These are phyloP conservation scores for Drosophila parabipectinata DNA, from an alignment of 1,140 invertebrate genomes.

Conservation along the genomic window DNA sequence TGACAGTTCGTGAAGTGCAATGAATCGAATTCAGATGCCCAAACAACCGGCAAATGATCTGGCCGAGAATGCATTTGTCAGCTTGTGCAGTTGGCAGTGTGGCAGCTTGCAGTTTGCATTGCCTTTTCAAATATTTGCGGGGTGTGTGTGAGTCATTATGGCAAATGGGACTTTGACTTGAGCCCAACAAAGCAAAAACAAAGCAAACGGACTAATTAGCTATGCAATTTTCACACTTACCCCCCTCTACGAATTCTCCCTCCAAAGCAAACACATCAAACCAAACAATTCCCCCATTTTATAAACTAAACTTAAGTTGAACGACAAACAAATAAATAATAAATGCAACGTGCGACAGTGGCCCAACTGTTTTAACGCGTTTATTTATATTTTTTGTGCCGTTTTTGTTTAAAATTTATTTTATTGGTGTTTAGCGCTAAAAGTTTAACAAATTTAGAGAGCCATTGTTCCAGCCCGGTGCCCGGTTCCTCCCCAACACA, in stretches of 20 bases:
- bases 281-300: conserved; percentile 14
- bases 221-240: conserved; percentile 41
- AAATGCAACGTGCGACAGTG: conserved; percentile 30
- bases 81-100: not conserved
- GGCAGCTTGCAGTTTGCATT: conserved; percentile 1
- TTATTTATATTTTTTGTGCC: not conserved
- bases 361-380: conserved; percentile 27
- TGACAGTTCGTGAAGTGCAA: conserved; percentile 42
- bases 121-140: conserved; percentile 32
- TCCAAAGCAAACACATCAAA: conserved; percentile 5
- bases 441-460: conserved; percentile 31
- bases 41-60: conserved; percentile 7
- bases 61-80: conserved; percentile 23
- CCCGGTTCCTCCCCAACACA: conserved; percentile 17
- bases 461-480: conserved; percentile 25
- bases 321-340: conserved; percentile 36
- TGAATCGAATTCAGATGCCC: conserved; percentile 8
- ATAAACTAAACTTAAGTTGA: conserved; percentile 21
- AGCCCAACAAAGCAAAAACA: not conserved
- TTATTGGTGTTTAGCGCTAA: conserved; percentile 32
- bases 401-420: conserved; percentile 34
- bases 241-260: not conserved
- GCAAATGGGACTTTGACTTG: conserved; percentile 12
- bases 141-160: conserved; percentile 20
- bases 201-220: conserved; percentile 40